Percentiles rank a stretch among this genome's conserved stretches.
phyloP scores from a whole-genome alignment of 2,113 vertebrate genomes.

The Leucosticte australis region DNA sequence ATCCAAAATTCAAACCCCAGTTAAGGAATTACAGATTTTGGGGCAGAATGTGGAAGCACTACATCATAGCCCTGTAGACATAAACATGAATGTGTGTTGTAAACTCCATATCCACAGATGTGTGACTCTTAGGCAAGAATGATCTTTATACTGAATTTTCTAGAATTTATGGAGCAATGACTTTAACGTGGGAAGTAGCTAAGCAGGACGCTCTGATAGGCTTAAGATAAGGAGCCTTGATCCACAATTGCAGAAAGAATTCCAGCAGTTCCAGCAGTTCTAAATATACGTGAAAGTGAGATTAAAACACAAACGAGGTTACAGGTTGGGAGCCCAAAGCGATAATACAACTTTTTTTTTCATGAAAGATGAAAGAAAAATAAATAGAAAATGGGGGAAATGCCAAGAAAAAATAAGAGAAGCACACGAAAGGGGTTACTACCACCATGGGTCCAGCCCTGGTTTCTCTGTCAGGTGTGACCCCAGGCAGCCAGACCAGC shows the following conservation, averaged over 20 bases:
- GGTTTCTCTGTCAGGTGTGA: background rate
- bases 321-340: background rate
- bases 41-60: background rate
- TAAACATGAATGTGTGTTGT: fast-evolving
- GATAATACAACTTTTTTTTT: background rate
- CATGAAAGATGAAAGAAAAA: background rate
- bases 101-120: background rate
- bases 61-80: background rate
- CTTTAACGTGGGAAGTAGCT: background rate
- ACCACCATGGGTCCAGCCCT: background rate
- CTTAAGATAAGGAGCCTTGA: background rate
- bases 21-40: background rate
- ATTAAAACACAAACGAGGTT: background rate
- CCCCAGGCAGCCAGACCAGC: too few species aligned
- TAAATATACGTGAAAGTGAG: background rate
- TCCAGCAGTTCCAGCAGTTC: too few species aligned
- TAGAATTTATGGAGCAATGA: background rate
- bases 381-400: background rate
- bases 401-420: background rate
- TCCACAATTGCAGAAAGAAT: background rate
- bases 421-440: background rate
- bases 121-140: background rate
- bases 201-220: background rate
- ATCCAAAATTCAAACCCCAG: background rate
- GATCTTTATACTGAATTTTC: background rate